Conservation (phyloP, 64 coral and sea anemone genomes). For the Stichodactyla helianthus region DNA sequence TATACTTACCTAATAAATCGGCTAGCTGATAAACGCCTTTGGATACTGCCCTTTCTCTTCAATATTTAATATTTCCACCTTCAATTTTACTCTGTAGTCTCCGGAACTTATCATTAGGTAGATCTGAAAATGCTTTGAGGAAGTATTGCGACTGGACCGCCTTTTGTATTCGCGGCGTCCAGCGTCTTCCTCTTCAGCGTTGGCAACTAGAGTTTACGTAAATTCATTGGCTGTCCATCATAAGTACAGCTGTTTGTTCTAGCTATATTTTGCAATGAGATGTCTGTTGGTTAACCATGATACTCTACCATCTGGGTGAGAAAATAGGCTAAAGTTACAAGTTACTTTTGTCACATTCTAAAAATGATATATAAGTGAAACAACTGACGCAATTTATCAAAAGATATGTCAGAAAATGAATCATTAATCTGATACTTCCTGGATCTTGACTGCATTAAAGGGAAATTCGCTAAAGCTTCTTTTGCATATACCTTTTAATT, state of each 20-base stretch:
- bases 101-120: neutral
- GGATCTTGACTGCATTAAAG: too few species aligned
- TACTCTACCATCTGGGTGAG: neutral
- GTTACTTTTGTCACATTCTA: neutral
- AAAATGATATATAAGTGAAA: neutral
- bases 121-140: neutral
- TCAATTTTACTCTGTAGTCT: neutral
- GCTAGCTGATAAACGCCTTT: neutral
- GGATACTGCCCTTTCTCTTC: neutral
- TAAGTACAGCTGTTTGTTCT: neutral
- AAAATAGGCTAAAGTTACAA: neutral
- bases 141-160: neutral
- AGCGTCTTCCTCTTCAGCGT: neutral
- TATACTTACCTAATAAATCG: neutral
- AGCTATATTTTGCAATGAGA: neutral
- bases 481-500: neutral
- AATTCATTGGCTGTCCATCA: neutral
- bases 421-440: neutral
- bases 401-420: neutral
- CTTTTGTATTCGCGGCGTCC: neutral
- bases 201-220: neutral
- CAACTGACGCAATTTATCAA: neutral
- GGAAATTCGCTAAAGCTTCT: neutral
- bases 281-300: neutral
- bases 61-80: neutral